phyloP scores from a whole-genome alignment of 2,888 invertebrate genomes.

The Acrocyrtus sp. region DNA sequence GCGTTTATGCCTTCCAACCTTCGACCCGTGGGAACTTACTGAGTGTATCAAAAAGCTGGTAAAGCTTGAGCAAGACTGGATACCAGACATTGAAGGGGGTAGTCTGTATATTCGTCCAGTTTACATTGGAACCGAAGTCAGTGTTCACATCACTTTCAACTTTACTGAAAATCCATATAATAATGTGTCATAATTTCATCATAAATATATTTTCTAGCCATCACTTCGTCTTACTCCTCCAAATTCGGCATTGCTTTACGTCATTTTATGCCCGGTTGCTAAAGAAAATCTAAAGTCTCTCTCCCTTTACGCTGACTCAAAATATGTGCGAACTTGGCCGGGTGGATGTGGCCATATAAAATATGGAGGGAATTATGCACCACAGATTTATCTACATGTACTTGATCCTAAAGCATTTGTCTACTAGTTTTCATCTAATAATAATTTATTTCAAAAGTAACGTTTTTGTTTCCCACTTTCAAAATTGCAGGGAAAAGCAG shows the following conservation, averaged over 20 bases:
- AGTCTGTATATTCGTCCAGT: constrained; percentile 97
- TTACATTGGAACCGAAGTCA: constrained; percentile 95
- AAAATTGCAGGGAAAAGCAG: constrained; percentile 71
- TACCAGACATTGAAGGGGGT: constrained; percentile 88
- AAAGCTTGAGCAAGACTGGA: constrained; percentile 96
- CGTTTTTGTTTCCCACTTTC: neutral
- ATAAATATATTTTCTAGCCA: constrained; percentile 78
- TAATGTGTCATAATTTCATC: constrained; percentile 7
- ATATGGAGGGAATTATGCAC: constrained; percentile 94
- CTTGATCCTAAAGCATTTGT: constrained; percentile 14
- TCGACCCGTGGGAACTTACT: constrained; percentile 86
- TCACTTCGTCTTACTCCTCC: constrained; percentile 90
- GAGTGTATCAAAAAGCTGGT: constrained; percentile 86
- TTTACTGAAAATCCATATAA: constrained; percentile 1
- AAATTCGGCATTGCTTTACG: constrained; percentile 88
- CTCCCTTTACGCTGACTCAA: constrained; percentile 91
- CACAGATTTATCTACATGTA: constrained; percentile 79
- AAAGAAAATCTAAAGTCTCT: constrained; percentile 83
- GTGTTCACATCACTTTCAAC: too few relatives aligned
- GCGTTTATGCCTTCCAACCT: constrained; percentile 87
- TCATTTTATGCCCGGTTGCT: constrained; percentile 93
- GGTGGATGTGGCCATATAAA: constrained; percentile 92
- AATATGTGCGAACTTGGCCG: constrained; percentile 81
- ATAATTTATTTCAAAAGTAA: neutral
- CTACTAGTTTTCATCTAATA: neutral